These are phyloP conservation scores for Eptatretus atami DNA, from an alignment of 2,797 vertebrate species.

Conservation along the genomic window DNA sequence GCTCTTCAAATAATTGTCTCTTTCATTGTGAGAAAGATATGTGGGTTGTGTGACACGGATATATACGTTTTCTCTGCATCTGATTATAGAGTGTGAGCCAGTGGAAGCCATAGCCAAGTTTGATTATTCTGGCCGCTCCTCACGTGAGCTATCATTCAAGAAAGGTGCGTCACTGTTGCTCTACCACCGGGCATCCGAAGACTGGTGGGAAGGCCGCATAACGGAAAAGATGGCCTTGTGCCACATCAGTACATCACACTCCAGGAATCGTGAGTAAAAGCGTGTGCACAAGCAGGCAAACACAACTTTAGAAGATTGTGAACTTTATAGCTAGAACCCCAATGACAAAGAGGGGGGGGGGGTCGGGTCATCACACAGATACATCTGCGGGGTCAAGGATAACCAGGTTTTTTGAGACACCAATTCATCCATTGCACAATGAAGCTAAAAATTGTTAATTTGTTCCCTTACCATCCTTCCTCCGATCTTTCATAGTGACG, in stretches of 20 bases:
- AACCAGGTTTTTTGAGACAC: too few relatives aligned
- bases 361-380: too few relatives aligned
- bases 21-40: background rate
- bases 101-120: slow-evolving; percentile 97
- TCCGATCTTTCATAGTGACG: too few relatives aligned
- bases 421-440: too few relatives aligned
- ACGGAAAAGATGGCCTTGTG: slow-evolving; percentile 72
- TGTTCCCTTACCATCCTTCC: too few relatives aligned
- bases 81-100: slow-evolving; percentile 51
- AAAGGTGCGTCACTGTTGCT: slow-evolving; percentile 85
- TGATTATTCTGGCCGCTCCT: slow-evolving; percentile 68
- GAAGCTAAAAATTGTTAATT: too few relatives aligned
- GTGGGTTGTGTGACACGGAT: background rate
- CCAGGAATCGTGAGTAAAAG: slow-evolving; percentile 64
- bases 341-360: too few relatives aligned
- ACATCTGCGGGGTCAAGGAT: too few relatives aligned
- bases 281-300: too few relatives aligned
- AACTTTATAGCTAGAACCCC: too few relatives aligned
- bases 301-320: too few relatives aligned
- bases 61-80: too few relatives aligned
- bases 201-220: slow-evolving; percentile 99
- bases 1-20: background rate
- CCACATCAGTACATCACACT: slow-evolving; percentile 96
- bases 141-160: slow-evolving; percentile 81
- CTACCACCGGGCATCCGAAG: slow-evolving; percentile 74